Evolutionary conservation across 2,113 vertebrate genomes (phyloP).

Genomic region (Daubentonia madagascariensis): DNA sequence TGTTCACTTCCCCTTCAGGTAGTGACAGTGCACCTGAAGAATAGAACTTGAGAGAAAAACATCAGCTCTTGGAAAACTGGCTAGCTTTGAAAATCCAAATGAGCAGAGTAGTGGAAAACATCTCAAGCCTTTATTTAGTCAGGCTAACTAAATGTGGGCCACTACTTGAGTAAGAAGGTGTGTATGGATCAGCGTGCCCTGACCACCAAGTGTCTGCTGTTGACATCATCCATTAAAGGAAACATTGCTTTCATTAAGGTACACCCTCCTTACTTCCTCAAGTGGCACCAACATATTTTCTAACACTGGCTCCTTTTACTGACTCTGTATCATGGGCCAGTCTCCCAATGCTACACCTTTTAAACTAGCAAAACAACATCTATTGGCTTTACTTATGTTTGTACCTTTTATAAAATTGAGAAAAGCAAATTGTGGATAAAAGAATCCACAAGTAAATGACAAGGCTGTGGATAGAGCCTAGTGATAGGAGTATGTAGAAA

Average conservation of each 20-base stretch:
- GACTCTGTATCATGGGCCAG: background rate
- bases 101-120: background rate
- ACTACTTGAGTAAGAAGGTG: background rate
- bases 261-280: background rate
- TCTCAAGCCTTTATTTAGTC: background rate
- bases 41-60: background rate
- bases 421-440: background rate
- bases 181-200: background rate
- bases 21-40: background rate
- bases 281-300: background rate
- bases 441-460: background rate
- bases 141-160: background rate
- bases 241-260: background rate
- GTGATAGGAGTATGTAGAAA: background rate
- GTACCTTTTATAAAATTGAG: background rate
- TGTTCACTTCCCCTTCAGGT: no score
- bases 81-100: background rate
- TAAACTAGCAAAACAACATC: background rate
- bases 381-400: background rate
- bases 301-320: background rate
- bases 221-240: background rate
- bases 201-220: background rate
- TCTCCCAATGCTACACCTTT: background rate
- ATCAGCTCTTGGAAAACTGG: background rate
- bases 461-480: background rate